Evolutionary conservation across 1,140 invertebrate species (phyloP), one percentile per base, ranked within the genome.

Genomic region (Ceratina australensis): DNA sequence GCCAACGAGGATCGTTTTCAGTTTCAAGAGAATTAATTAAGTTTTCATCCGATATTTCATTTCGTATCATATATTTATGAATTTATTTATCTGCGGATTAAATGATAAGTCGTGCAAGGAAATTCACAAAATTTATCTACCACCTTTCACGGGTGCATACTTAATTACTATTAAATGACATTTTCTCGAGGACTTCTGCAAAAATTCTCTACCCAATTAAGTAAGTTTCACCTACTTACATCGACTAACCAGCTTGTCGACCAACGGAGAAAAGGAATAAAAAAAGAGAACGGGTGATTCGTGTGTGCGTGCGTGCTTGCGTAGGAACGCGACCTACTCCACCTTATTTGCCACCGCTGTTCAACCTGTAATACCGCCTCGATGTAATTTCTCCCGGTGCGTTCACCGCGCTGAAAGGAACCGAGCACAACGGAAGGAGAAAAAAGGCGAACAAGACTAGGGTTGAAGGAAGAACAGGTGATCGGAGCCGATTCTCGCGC

Each of bases 341-440:
- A 26, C 47, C 54, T 18, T 59, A 15, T 67, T 56, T 33, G n/a
- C 56, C 54, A 7, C 20, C 8, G 12, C 18, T n/a, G 24, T 60
- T 24, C 12, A 47, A 5, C 15, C 52, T 26, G 66, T 26, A 68
- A 76, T 76, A 28, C 20, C 56, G 64, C 4, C 15, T 20, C 26
- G 47, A 76, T 76, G 74, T 76, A 76, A 76, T 76, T 61, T 47
- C 74, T 68, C n/a, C 15, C 26, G 72, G 28, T 57, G 61, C 72
- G 61, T 56, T 42, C 22, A 22, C 42, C 13, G 18, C 28, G 52
- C 28, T 54, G 57, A 77, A 77, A 77, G 66, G 26, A 54, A n/a
- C 13, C 26, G 49, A 24, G 47, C 47, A 59, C 57, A 33, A 49
- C 16, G 49, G n/a, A 4, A 26, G 24, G 73, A 52, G 1, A 26